Evolutionary conservation across 2,113 vertebrate genomes (phyloP), one percentile per base, ranked within the genome.

Genomic region (Pedionomus torquatus): DNA sequence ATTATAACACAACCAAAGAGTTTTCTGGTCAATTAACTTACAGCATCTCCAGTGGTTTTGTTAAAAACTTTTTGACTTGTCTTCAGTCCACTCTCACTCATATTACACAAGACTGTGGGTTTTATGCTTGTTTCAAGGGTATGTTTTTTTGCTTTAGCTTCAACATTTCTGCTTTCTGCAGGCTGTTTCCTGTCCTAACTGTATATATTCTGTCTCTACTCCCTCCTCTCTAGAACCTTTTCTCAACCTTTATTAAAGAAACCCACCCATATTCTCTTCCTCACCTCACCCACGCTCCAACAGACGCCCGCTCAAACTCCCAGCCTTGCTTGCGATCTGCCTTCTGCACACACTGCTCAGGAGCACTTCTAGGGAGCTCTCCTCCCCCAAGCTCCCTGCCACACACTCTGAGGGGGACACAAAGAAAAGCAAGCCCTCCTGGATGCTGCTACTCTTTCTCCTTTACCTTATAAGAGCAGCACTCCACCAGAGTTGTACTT

Each of bases 201-300:
- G 10, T 43, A 70, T 44, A 64, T 69, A 25, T 90, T 70, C 44
- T 37, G 26, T 2, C n/a, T 35, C n/a, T 24, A 48, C 17, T 11
- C 76, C 11, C 20, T 66, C 49, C 39, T 66, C 37, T 14, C 58
- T 49, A 86, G 39, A 94, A 58, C 64, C 28, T 60, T 83, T 79
- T 72, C 64, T 60, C 86, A 80, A 26, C 11, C 25, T 78, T 84
- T 66, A 84, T 28, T 57, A 6, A 93, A 80, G 70, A 61, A 35
- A 3, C 0, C 7, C 19, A 39, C 30, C 28, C 37, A 13, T 46
- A 31, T 41, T 75, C 54, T 87, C 63, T 48, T 77, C 26, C 46
- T 77, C 46, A 37, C 21, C 25, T 70, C 81, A 46, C 74, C 43
- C 68, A 75, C 0, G 0, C n/a, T 85, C 54, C 0, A 0, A 63